Evolutionary conservation across 2,797 vertebrate species (phyloP), one percentile per base, ranked within the genome.

Genomic region (Scarus forsteni): DNA sequence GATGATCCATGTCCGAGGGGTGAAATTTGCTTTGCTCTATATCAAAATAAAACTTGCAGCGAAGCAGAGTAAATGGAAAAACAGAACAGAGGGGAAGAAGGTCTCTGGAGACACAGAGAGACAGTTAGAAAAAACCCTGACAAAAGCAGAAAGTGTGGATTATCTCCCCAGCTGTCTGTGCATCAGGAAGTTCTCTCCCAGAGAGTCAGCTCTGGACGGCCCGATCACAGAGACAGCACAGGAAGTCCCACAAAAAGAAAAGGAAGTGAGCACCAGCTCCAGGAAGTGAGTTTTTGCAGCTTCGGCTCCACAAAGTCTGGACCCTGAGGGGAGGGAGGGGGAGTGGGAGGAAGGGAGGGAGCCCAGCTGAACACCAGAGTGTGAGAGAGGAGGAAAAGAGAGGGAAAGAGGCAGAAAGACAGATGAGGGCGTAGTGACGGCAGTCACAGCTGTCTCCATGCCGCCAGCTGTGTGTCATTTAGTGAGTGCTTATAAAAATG

Each of bases 391-490:
- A 81, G 82, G 80, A 87, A 89, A 83, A 86, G 81, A 84, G 86
- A 87, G 80, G 81, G 59, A 84, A 39, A 49, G 48, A 80, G 11
- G 57, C 62, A 79, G 77, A 68, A 75, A 85, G 85, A 77, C 66
- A 68, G 82, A 83, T 85, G 61, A 85, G 89, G 90, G 90, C 82
- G 87, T 85, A 88, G 90, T 86, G 89, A 93, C 83, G 86, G 86
- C 89, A 87, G 88, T 85, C 87, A 93, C 93, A 92, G 92, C 93
- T 93, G 93, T 92, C 92, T 93, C 91, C 86, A 81, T 76, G 85
- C 89, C 79, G 87, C 94, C 94, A 94, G 93, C 93, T 94, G 94
- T 93, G 92, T 92, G 93, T 93, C 93, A 92, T 94, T 94, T 94
- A 92, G 86, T 76, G 73, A 87, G 82, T 72, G 87, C 90, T 90